These are phyloP conservation scores for Bufo bufo DNA, from an alignment of 2,113 vertebrate genomes.

Conservation along the genomic window DNA sequence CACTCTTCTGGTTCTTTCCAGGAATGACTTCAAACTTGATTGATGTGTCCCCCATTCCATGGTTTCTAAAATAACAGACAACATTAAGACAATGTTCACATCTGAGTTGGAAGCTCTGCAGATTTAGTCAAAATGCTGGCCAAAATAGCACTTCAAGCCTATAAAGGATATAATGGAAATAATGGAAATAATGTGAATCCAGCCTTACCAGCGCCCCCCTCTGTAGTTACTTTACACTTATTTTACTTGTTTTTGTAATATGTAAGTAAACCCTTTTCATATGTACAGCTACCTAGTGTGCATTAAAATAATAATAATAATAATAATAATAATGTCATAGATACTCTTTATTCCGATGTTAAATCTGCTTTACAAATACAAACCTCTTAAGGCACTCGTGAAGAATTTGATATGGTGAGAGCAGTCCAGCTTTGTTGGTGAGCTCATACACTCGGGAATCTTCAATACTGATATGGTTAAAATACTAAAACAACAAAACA, in stretches of 20 bases:
- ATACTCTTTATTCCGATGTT: neutral
- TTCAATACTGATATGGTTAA: slow-evolving; percentile 99
- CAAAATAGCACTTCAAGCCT: too few species aligned
- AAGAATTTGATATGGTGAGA: slow-evolving; percentile 99
- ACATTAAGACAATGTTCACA: neutral
- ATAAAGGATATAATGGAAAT: too few species aligned
- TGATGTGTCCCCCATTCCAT: slow-evolving; percentile 98
- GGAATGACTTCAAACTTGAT: slow-evolving; percentile 99
- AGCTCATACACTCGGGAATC: slow-evolving; percentile 97
- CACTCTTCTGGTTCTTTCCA: slow-evolving; percentile 99
- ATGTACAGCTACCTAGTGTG: too few species aligned
- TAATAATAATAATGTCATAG: too few species aligned
- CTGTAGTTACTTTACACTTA: too few species aligned
- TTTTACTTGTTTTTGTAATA: too few species aligned
- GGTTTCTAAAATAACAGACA: slow-evolving; percentile 83
- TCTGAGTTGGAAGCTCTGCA: too few species aligned
- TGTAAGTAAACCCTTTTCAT: too few species aligned
- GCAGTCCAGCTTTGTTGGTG: slow-evolving; percentile 97
- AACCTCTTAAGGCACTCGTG: slow-evolving; percentile 99
- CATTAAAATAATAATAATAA: too few species aligned
- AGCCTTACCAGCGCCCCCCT: neutral
- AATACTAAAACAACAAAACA: slow-evolving; percentile 84
- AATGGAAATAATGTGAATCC: too few species aligned
- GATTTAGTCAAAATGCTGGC: too few species aligned
- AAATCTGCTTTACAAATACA: slow-evolving; percentile 8